A percentile compares a stretch with the other conserved stretches of the same genome.
Evolutionary conservation across 2,888 invertebrate genomes (phyloP).

Genomic region (Ophraella communa): DNA sequence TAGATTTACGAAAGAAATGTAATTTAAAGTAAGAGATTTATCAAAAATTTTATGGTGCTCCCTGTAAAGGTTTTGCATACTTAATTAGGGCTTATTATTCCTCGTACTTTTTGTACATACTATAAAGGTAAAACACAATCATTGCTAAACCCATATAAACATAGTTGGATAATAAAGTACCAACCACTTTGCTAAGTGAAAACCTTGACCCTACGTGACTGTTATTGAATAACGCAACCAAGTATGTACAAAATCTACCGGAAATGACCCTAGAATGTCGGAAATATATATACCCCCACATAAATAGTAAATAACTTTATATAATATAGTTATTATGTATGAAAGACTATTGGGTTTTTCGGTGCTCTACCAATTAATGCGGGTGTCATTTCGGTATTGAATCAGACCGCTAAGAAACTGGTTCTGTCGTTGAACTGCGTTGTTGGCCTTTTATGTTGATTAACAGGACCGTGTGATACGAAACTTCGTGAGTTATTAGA

Average conservation of each 20-base stretch:
- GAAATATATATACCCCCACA: conserved; percentile 42
- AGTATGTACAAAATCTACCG: conserved; percentile 9
- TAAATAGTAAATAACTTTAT: too few relatives aligned
- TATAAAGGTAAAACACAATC: too few relatives aligned
- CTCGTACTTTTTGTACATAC: too few relatives aligned
- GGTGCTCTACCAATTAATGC: conserved; percentile 15
- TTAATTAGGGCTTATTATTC: too few relatives aligned
- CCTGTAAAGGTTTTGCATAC: too few relatives aligned
- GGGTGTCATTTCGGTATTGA: conserved; percentile 26
- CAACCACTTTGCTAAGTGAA: background rate
- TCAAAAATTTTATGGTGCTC: too few relatives aligned
- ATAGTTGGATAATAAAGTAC: too few relatives aligned
- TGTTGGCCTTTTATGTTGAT: conserved; percentile 22
- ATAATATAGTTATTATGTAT: too few relatives aligned
- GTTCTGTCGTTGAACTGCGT: conserved; percentile 27
- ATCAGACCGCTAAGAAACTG: conserved; percentile 25
- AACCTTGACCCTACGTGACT: background rate
- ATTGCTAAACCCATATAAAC: too few relatives aligned
- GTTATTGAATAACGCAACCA: background rate
- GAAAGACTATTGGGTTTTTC: too few relatives aligned
- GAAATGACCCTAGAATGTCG: conserved; percentile 18
- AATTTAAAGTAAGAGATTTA: too few relatives aligned
- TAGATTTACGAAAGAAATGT: too few relatives aligned
- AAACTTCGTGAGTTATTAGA: background rate
- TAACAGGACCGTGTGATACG: background rate